A percentile compares a stretch with the other conserved stretches of the same genome.
Evolutionary conservation across 2,113 vertebrate genomes (phyloP).

Genomic region (Corapipo altera): DNA sequence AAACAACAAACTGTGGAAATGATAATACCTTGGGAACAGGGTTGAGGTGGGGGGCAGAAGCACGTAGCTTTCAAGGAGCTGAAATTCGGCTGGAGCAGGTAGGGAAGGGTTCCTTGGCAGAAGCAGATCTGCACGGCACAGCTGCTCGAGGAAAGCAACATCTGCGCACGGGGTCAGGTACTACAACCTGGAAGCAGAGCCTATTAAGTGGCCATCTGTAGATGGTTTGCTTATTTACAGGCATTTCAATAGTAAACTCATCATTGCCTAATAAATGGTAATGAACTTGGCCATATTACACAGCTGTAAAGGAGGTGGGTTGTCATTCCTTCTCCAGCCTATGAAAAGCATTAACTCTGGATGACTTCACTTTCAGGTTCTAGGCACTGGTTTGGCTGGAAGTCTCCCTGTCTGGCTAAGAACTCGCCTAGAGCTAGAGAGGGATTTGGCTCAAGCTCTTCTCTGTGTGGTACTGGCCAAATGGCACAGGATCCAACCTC

Average conservation of each 20-base stretch:
- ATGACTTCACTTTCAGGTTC: neutral
- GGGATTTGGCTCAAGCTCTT: neutral
- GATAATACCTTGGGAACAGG: neutral
- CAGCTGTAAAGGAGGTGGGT: neutral
- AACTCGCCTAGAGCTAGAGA: neutral
- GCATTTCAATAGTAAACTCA: neutral
- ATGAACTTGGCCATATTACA: neutral
- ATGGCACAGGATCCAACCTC: neutral
- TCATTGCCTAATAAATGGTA: slow-evolving; percentile 33
- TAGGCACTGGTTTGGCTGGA: neutral
- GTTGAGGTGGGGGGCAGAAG: neutral
- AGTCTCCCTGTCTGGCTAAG: neutral
- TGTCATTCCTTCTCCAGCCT: neutral
- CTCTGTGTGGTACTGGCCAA: neutral
- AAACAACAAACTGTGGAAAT: neutral
- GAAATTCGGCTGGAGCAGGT: neutral
- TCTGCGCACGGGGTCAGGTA: slow-evolving; percentile 11
- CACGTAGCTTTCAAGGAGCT: neutral
- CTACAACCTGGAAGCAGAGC: neutral
- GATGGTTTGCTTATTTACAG: slow-evolving; percentile 33
- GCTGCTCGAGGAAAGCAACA: neutral
- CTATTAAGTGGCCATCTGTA: slow-evolving; percentile 39
- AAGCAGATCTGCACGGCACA: neutral
- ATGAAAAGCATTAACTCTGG: neutral
- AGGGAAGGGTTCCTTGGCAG: neutral